A percentile compares a stretch with the other conserved stretches of the same genome.
These are phyloP conservation scores for Heliconius eleuchia DNA, from an alignment of 1,140 invertebrate genomes.

Conservation along the genomic window DNA sequence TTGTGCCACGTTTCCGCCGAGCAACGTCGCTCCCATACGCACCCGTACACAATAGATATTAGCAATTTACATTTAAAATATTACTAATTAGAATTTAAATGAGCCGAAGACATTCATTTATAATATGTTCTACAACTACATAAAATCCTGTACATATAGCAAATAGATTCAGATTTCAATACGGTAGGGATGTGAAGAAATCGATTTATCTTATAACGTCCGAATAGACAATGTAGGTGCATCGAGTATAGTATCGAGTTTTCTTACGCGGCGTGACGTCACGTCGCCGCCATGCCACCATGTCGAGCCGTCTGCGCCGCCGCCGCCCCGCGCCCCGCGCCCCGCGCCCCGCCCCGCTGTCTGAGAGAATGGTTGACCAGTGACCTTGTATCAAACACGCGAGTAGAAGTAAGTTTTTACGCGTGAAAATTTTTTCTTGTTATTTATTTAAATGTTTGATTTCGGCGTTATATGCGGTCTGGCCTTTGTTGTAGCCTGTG, in stretches of 20 bases:
- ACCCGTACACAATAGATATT: conserved; percentile 18
- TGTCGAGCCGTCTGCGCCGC: conserved; percentile 69
- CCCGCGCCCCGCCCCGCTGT: conserved; percentile 59
- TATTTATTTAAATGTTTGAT: conserved; percentile 73
- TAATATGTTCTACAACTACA: neutral
- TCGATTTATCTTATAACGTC: neutral
- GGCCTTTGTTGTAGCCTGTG: conserved; percentile 53
- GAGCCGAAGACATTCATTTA: neutral
- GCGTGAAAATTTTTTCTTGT: conserved; percentile 68
- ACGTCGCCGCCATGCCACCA: conserved; percentile 58
- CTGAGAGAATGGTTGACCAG: conserved; percentile 76
- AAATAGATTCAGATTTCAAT: neutral
- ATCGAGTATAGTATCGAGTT: conserved; percentile 47
- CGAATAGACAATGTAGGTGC: conserved; percentile 1
- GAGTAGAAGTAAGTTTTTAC: conserved; percentile 68
- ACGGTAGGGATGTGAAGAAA: neutral
- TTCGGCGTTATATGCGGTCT: conserved; percentile 62
- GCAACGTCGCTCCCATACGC: neutral
- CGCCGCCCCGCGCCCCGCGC: conserved; percentile 43
- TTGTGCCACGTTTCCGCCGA: neutral
- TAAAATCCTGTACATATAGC: neutral
- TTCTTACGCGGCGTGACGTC: conserved; percentile 73
- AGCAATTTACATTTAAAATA: conserved; percentile 23
- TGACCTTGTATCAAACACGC: conserved; percentile 63
- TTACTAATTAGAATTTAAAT: conserved; percentile 26